phyloP scores from a whole-genome alignment of 2,888 invertebrate genomes.

The Acholoe squamosa region DNA sequence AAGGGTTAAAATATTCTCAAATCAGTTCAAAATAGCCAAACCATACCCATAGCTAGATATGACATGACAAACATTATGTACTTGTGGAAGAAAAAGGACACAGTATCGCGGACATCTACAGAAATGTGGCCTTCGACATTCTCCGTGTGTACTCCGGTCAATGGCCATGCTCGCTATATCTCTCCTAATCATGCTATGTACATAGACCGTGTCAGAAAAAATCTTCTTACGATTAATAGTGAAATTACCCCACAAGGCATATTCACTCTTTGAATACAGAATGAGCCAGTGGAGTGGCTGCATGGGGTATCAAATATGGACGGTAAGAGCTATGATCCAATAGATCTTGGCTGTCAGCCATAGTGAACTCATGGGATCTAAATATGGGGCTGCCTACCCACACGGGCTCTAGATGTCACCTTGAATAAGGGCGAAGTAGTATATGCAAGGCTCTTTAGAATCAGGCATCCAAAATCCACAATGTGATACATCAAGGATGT shows the following conservation, averaged over 20 bases:
- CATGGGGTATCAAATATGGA: conserved; percentile 13
- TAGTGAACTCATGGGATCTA: background rate
- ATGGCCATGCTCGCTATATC: no score
- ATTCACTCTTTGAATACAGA: conserved; percentile 9
- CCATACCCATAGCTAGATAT: no score
- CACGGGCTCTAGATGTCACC: background rate
- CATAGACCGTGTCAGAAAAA: background rate
- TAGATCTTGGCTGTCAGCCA: background rate
- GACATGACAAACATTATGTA: no score
- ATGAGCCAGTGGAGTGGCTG: background rate
- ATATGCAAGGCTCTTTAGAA: background rate
- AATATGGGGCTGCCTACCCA: background rate
- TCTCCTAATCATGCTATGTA: no score
- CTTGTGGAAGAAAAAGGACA: no score
- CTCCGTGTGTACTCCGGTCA: no score
- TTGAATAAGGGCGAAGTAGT: background rate
- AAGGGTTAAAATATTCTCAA: no score
- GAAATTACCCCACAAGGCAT: background rate
- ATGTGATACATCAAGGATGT: no score
- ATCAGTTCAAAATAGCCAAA: no score
- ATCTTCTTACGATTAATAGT: background rate
- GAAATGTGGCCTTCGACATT: no score
- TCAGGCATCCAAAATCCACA: background rate
- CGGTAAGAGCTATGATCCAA: background rate
- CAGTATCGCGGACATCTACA: no score